A percentile compares a stretch with the other conserved stretches of the same genome.
phyloP scores from a whole-genome alignment of 2,888 invertebrate species.

The Phanerotoma sp. region DNA sequence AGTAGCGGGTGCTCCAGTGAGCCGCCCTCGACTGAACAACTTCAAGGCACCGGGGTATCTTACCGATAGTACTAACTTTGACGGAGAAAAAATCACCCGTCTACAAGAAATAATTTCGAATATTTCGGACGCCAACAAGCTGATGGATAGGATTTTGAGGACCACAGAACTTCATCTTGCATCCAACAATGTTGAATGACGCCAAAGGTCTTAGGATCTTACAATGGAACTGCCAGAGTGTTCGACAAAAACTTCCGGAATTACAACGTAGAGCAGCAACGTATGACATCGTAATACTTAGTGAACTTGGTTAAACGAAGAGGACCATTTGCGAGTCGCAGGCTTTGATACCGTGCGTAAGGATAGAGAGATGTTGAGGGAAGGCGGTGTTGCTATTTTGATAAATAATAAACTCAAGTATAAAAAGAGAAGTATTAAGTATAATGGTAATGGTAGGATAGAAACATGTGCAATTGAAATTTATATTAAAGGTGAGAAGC shows the following conservation, averaged over 20 bases:
- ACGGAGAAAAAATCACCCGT: too few species aligned
- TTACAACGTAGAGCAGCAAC: background rate
- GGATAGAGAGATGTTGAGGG: background rate
- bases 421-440: background rate
- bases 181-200: background rate
- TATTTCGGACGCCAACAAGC: too few species aligned
- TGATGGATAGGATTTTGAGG: background rate
- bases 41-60: too few species aligned
- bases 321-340: background rate
- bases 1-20: too few species aligned
- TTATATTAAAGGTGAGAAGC: background rate
- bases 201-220: background rate
- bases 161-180: background rate
- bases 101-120: too few species aligned
- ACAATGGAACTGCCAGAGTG: constrained; percentile 11
- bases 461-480: constrained; percentile 4
- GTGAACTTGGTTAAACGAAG: background rate
- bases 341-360: background rate
- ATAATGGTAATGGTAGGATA: constrained; percentile 1
- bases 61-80: too few species aligned
- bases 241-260: constrained; percentile 8
- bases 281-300: constrained; percentile 3
- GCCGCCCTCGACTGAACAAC: too few species aligned
- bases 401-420: constrained; percentile 1
- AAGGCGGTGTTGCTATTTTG: constrained; percentile 1